Percentiles rank a stretch among this genome's conserved stretches.
phyloP scores from a whole-genome alignment of 2,888 invertebrate genomes.

The Eulithis testata region DNA sequence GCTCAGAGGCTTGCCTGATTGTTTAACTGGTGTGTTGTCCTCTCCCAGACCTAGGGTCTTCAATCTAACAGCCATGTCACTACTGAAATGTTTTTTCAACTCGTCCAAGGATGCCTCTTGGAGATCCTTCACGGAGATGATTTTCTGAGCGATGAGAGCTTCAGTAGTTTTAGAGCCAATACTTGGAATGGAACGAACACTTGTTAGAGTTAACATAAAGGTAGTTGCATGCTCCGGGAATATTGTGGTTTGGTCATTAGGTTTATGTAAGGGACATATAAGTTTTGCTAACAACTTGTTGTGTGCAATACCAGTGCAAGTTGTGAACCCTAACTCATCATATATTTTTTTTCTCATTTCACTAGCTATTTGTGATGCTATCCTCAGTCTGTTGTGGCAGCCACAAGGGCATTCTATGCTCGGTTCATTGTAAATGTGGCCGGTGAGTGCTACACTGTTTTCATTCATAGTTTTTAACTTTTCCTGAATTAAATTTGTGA shows the following conservation, averaged over 20 bases:
- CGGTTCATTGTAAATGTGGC: conserved; percentile 84
- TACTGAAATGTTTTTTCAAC: conserved; percentile 86
- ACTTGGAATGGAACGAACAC: conserved; percentile 88
- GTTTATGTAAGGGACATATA: conserved; percentile 89
- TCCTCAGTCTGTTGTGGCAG: conserved; percentile 87
- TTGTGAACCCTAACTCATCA: conserved; percentile 89
- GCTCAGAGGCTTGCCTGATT: conserved; percentile 90
- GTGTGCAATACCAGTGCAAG: conserved; percentile 93
- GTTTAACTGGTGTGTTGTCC: conserved; percentile 89
- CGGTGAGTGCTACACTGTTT: conserved; percentile 70
- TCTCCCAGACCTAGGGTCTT: conserved; percentile 90
- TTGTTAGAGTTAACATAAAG: conserved; percentile 87
- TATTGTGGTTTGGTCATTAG: conserved; percentile 92
- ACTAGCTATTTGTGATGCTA: conserved; percentile 90
- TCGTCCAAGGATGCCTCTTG: conserved; percentile 85
- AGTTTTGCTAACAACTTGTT: conserved; percentile 94
- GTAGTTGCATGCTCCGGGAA: conserved; percentile 87
- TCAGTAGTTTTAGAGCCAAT: conserved; percentile 90
- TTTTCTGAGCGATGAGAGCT: conserved; percentile 86
- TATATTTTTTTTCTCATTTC: conserved; percentile 89
- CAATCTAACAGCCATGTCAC: conserved; percentile 88
- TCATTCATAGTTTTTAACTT: conserved; percentile 71
- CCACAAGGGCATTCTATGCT: conserved; percentile 89
- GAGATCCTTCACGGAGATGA: conserved; percentile 87
- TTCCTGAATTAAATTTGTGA: conserved; percentile 87